Base-by-base conservation (phyloP, 2,888 invertebrate genomes). In the Eupithecia inturbata region DNA sequence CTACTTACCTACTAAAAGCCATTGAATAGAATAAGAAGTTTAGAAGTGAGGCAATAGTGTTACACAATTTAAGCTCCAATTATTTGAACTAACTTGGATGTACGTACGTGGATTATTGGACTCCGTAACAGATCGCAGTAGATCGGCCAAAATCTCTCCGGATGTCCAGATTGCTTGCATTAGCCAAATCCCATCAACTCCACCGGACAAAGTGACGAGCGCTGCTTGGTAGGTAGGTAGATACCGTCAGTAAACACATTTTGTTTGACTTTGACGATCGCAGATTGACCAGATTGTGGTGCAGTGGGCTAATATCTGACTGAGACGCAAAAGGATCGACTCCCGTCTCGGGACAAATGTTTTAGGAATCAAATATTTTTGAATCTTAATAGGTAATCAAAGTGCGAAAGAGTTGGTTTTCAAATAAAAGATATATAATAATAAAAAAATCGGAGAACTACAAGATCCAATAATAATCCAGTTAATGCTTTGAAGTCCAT, bases 111-210 rank as follows among this genome's bases (percentile, higher is more conserved):
- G 62, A 62, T 31, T 31, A 62, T 9, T 31, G 62, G 31, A 62
- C 19, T 31, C 19, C 0, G 62, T 62, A 19, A 31, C 31, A 31
- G 31, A 62, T 31, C 12, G 10, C 9, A 53, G 28, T 19, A 62
- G 62, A 62, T 16, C 31, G 31, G 19, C 28, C 9, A 16, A 9
- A 16, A 62, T 62, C 62, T 62, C 62, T 6, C 26, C 2, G 16
- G 62, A 62, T 70, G 68, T 71, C 57, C 83, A 83, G 81, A 86
- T 86, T 86, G 82, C 80, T 81, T 85, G 84, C 81, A 87, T 87
- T 84, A 87, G 80, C 79, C 81, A 83, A 86, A 86, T 85, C 87
- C 85, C 80, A 78, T 74, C 72, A 78, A 82, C 79, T 78, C 75
- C 82, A 79, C 62, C 63, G 63, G 77, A 77, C 79, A 79, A 82